Evolutionary conservation across 2,888 invertebrate genomes (phyloP), one percentile per base, ranked within the genome.

Genomic region (Microdon myrmicae): DNA sequence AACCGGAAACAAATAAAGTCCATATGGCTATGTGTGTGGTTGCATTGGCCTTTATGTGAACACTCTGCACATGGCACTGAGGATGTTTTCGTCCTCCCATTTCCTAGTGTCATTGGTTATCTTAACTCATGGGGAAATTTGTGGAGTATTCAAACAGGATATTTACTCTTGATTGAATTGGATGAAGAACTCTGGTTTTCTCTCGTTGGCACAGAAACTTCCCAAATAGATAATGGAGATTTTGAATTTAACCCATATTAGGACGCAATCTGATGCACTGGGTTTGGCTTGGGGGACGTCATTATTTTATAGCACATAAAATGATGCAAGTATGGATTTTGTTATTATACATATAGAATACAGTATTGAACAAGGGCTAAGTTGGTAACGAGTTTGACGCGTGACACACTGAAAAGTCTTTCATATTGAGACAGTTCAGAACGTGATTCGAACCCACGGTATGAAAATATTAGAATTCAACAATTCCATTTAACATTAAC

Each of bases 71-170:
- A 8, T 23, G n/a, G 28, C 16, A 14, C 25, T 38, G 43, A 35
- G 45, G 39, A 56, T 56, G 45, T 45, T 48, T 48, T 28, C 22
- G 41, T 32, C 20, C 6, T 31, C 26, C 28, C 22, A 39, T 34
- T 51, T 41, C 44, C 44, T 34, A 31, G 44, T 45, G 45, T 64
- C 31, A 51, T 56, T 23, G 45, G 45, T 56, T 64, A 64, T 64
- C 56, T 47, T 41, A 51, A 51, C 37, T 53, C 56, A 37, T 56
- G 44, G 56, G 61, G 49, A 64, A 64, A 64, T 56, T 64, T 64
- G 56, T 45, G 61, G 58, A 64, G 53, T 47, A 56, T 58, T 51
- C 64, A 61, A 61, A 61, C 56, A 56, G 56, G 56, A 64, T 56
- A 64, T 51, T 64, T 56, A 44, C 44, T 41, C 45, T 64, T 64